These are phyloP conservation scores for Linnaemya tessellans DNA, from an alignment of 2,888 invertebrate species.

Conservation along the genomic window DNA sequence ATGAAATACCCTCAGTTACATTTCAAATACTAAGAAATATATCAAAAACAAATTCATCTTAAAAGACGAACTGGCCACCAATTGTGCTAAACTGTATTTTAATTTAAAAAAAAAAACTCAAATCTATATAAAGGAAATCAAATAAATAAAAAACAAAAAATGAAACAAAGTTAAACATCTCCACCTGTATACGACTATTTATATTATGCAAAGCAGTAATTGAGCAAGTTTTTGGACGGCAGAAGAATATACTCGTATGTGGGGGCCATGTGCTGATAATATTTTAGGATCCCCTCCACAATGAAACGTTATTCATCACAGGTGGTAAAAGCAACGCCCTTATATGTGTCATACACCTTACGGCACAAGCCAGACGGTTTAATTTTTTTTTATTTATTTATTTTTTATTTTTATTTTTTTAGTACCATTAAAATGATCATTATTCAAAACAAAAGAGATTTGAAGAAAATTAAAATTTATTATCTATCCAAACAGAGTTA, in stretches of 20 bases:
- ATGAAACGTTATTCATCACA: constrained; percentile 69
- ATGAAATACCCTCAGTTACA: constrained; percentile 28
- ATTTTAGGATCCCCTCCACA: constrained; percentile 14
- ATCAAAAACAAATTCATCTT: neutral
- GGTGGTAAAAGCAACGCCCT: constrained; percentile 71
- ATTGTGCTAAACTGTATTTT: constrained; percentile 70
- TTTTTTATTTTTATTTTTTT: constrained; percentile 26
- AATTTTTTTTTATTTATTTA: constrained; percentile 9
- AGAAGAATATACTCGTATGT: neutral
- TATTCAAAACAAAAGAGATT: constrained; percentile 52
- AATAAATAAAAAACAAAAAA: neutral
- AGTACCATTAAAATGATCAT: constrained; percentile 48
- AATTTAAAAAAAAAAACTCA: constrained; percentile 62
- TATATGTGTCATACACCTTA: constrained; percentile 69
- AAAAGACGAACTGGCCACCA: constrained; percentile 66
- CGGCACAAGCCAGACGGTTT: constrained; percentile 66
- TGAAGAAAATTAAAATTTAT: constrained; percentile 42
- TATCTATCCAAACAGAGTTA: constrained; percentile 38
- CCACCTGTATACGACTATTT: constrained; percentile 65
- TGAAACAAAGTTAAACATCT: constrained; percentile 46
- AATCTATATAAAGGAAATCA: neutral
- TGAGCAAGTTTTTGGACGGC: constrained; percentile 10
- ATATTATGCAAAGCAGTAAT: constrained; percentile 47
- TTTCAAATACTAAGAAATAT: neutral
- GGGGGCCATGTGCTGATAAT: constrained; percentile 19